Conservation (phyloP, 2,797 vertebrate genomes). For the Rhabdophis nuchalis region DNA sequence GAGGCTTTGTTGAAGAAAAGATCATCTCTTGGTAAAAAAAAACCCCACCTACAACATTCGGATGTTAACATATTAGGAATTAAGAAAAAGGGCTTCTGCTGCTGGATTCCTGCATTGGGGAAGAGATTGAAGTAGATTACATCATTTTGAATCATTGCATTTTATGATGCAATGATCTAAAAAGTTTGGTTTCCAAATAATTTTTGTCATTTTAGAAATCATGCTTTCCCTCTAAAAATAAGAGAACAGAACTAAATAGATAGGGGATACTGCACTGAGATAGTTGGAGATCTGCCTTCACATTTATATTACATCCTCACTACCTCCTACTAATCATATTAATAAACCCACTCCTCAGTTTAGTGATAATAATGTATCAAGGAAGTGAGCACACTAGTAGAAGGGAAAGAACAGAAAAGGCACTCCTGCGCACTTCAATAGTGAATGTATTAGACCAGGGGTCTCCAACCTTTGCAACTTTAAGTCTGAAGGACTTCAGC, state of each 20-base stretch:
- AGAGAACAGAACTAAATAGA: background rate
- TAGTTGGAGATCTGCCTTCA: background rate
- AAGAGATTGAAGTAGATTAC: background rate
- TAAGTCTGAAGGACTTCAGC: no score
- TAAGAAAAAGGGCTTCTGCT: background rate
- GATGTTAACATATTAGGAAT: background rate
- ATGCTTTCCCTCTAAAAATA: background rate
- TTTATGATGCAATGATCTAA: background rate
- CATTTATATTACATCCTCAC: background rate
- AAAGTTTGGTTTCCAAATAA: background rate
- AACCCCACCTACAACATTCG: background rate
- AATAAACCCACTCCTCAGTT: background rate
- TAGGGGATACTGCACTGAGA: background rate
- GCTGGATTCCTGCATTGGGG: background rate
- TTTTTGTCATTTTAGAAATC: background rate
- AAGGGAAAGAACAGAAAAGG: background rate
- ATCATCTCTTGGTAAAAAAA: background rate
- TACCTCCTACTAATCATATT: background rate
- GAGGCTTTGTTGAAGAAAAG: background rate
- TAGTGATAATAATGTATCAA: background rate
- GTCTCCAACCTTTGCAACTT: no score
- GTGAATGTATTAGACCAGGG: background rate
- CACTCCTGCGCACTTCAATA: background rate
- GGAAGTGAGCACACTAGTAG: background rate
- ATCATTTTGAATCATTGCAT: background rate